Evolutionary conservation across 2,888 invertebrate species (phyloP), one percentile per base, ranked within the genome.

Genomic region (Mycogona germanica): DNA sequence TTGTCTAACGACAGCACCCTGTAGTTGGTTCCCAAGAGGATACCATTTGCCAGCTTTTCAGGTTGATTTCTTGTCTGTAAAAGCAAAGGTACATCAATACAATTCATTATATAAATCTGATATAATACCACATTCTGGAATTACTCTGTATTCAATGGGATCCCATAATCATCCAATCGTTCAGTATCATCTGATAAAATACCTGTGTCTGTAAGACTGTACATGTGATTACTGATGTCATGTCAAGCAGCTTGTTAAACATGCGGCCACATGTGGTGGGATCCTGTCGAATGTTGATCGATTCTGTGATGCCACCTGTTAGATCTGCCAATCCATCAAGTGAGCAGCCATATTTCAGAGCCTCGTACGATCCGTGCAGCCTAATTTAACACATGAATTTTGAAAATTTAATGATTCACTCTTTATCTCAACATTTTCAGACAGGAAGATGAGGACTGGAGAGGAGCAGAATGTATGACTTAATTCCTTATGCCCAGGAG

Each of bases 341-440:
- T 12, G 87, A 73, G 42, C 86, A 87, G n/a, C 89, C 89, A 66
- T 92, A 92, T 66, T 91, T 91, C 1, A 92, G 73, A 0, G 91
- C 91, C 71, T 92, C 91, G 70, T 92, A 92, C 0, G 91, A 91
- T 3, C 91, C 91, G 66, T 91, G 91, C 52, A 92, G 71, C 71
- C 88, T 88, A 55, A 19, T 52, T 46, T 14, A 40, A 12, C 12
- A 25, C 40, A 46, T 9, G 4, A 3, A 42, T 38, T 5, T 38
- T 3, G 38, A 17, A n/a, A n/a, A n/a, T n/a, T n/a, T n/a, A n/a
- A n/a, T n/a, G n/a, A n/a, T n/a, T n/a, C 2, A 38, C 40, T 38
- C 6, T 17, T 38, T 12, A n/a, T n/a, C n/a, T n/a, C n/a, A n/a
- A n/a, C n/a, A n/a, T n/a, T n/a, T n/a, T n/a, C n/a, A n/a, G n/a